Evolutionary conservation across 2,113 vertebrate genomes (phyloP), one percentile per base, ranked within the genome.

Genomic region (Pelmatolapia mariae): DNA sequence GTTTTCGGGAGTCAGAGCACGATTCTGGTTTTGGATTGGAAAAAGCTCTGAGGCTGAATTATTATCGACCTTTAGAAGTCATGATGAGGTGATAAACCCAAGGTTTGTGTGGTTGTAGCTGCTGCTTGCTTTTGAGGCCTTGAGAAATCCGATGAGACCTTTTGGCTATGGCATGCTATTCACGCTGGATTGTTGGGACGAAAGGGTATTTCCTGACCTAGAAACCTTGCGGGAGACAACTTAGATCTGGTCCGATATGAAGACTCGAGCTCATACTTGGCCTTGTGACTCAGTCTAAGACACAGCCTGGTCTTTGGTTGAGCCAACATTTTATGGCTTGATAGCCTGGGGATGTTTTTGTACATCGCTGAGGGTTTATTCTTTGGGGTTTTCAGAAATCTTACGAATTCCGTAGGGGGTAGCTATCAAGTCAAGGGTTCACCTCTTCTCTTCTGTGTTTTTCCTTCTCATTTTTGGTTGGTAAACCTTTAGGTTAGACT

Each of bases 121-220:
- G 16, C 40, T 50, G 4, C 71, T 78, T 50, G 71, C 24, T 31
- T 31, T 78, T 78, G 71, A 78, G 71, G 71, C 6, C 71, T 78
- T 78, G 71, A 80, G 63, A 40, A n/a, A 57, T 76, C 57, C 5
- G 40, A 81, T 45, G 80, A 33, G 52, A 66, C 31, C 38, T 16
- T 87, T 82, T 43, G 59, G 73, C 81, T 33, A n/a, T 11, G 47
- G 82, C 81, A 29, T 40, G 43, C 66, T 33, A 2, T 38, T 71
- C 33, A 10, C 19, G 33, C 31, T 8, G 57, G 59, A 63, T 40
- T 16, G 86, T 76, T 36, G 31, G 61, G 80, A 86, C 24, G 66
- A 33, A 85, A 7, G 89, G 82, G 88, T 89, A 83, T 93, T 92
- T 94, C 92, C 93, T 94, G 87, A 93, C 84, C 87, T 87, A 79